Evolutionary conservation across 2,113 vertebrate species (phyloP).

Genomic region (Merops nubicus): DNA sequence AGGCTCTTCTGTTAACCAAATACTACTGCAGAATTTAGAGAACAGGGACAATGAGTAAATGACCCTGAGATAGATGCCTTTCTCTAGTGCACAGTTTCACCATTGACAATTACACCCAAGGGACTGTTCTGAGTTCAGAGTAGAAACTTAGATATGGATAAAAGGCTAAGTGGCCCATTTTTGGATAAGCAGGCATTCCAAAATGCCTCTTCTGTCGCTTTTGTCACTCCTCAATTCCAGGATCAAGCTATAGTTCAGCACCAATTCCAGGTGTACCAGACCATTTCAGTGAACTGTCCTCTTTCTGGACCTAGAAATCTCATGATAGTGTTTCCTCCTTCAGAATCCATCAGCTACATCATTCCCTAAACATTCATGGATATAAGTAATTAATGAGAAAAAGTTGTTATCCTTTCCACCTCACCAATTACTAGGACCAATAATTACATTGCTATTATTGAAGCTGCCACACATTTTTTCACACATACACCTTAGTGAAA

Average conservation of each 20-base stretch:
- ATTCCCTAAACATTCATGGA: background rate
- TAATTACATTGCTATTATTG: background rate
- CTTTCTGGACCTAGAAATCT: background rate
- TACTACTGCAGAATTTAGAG: background rate
- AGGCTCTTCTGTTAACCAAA: background rate
- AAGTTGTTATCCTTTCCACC: background rate
- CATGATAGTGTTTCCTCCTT: background rate
- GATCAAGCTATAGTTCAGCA: background rate
- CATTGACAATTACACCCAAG: background rate
- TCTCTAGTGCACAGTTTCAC: background rate
- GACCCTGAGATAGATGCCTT: background rate
- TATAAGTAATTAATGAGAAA: background rate
- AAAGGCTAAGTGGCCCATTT: background rate
- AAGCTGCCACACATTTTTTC: background rate
- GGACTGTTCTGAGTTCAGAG: background rate
- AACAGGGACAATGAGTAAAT: background rate
- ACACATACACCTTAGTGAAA: background rate
- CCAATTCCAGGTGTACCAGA: background rate
- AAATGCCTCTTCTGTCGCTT: background rate
- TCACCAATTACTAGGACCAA: background rate
- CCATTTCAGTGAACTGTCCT: background rate
- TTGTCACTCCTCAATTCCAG: background rate
- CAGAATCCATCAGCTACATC: background rate
- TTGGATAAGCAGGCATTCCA: background rate
- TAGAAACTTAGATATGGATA: background rate